phyloP scores from a whole-genome alignment of 2,797 vertebrate genomes.

The Gymnoscopelus braueri region DNA sequence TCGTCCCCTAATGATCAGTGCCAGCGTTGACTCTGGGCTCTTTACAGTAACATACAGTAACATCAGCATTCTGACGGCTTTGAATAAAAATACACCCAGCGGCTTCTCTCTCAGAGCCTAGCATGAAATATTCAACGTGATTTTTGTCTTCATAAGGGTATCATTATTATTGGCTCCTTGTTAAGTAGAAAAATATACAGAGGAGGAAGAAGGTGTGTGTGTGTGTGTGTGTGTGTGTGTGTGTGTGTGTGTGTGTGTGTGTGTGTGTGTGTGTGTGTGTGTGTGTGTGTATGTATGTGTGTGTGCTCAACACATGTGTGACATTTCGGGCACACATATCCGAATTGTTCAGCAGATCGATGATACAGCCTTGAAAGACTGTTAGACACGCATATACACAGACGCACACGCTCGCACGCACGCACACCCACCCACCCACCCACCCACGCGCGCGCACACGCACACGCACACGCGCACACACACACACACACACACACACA shows the following conservation, averaged over 20 bases:
- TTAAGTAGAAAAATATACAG: constrained; percentile 13
- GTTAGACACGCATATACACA: constrained; percentile 30
- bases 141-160: constrained; percentile 25
- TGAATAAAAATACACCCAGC: background rate
- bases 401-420: background rate
- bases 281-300: constrained; percentile 15
- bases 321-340: constrained; percentile 39
- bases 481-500: constrained; percentile 1
- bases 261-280: background rate
- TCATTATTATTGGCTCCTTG: constrained; percentile 24
- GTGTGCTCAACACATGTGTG: constrained; percentile 16
- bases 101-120: constrained; percentile 7
- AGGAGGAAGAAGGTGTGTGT: background rate
- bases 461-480: background rate
- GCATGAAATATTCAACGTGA: constrained; percentile 29
- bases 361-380: constrained; percentile 48
- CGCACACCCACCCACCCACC: background rate
- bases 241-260: too few species aligned
- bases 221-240: too few species aligned
- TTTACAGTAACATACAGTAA: constrained; percentile 26
- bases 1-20: constrained; percentile 11
- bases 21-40: constrained; percentile 24
- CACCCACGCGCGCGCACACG: background rate
- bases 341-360: constrained; percentile 50
- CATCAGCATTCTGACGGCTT: background rate